Percentiles rank a stretch among this genome's conserved stretches.
These are phyloP conservation scores for Trematomus bernacchii DNA, from an alignment of 2,797 vertebrate genomes.

Conservation along the genomic window DNA sequence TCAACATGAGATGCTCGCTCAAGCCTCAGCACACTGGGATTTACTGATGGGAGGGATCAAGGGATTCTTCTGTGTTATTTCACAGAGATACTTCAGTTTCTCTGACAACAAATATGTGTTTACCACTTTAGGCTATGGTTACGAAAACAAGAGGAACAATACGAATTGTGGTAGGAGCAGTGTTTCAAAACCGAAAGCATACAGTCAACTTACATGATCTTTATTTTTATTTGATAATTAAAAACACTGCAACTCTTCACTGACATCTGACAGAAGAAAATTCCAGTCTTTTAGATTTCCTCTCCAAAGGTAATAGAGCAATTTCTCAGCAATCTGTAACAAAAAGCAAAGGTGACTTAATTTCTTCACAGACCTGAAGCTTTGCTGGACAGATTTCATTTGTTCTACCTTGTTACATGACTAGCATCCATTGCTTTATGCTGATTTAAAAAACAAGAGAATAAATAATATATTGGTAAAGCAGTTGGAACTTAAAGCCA, in stretches of 20 bases:
- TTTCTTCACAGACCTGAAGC: neutral
- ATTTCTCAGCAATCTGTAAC: neutral
- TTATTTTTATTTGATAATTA: neutral
- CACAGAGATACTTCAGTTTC: constrained; percentile 31
- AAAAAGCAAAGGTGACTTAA: neutral
- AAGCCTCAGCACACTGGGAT: constrained; percentile 37
- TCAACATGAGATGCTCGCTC: constrained; percentile 58
- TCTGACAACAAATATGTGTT: neutral
- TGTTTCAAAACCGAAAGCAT: neutral
- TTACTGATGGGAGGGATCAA: constrained; percentile 25
- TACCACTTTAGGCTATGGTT: neutral
- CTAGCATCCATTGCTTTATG: neutral
- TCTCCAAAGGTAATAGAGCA: neutral
- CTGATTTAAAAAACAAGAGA: neutral
- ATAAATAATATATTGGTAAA: neutral
- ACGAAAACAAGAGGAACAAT: constrained; percentile 4
- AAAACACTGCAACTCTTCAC: neutral
- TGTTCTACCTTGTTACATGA: neutral
- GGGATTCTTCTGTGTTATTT: constrained; percentile 32
- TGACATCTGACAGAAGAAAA: neutral
- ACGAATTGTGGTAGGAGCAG: constrained; percentile 8
- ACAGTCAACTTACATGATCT: neutral
- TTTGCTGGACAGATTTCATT: neutral
- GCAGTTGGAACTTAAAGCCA: neutral
- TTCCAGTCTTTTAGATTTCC: neutral